Evolutionary conservation across 2,888 invertebrate species (phyloP).

Genomic region (Drosophila maculinotata): DNA sequence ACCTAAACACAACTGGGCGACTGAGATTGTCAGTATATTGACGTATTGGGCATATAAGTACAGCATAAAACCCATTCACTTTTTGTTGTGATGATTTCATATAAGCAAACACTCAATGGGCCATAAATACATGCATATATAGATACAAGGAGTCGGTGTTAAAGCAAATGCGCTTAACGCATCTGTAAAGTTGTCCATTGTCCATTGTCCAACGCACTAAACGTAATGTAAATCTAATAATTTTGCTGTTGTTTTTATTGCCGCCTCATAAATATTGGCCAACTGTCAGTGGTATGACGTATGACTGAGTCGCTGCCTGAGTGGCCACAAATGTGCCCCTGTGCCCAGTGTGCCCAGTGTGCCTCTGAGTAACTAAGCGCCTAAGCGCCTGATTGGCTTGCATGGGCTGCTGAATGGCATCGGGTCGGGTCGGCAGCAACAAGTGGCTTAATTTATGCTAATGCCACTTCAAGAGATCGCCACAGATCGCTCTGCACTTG

Average conservation of each 20-base stretch:
- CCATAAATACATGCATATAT: constrained; percentile 68
- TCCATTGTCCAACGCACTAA: constrained; percentile 50
- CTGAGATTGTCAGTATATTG: constrained; percentile 38
- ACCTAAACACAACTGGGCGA: constrained; percentile 10
- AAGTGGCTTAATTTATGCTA: constrained; percentile 80
- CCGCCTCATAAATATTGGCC: constrained; percentile 61
- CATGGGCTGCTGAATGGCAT: constrained; percentile 53
- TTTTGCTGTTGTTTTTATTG: constrained; percentile 36
- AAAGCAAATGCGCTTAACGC: constrained; percentile 70
- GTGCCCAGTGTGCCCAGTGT: no score
- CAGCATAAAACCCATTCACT: constrained; percentile 78
- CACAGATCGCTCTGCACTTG: constrained; percentile 40
- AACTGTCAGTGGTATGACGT: constrained; percentile 68
- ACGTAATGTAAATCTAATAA: constrained; percentile 27
- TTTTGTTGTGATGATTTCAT: constrained; percentile 69
- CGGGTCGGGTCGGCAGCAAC: constrained; percentile 39
- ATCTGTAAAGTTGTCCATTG: constrained; percentile 53
- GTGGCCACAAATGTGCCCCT: no score
- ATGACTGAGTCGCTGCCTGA: constrained; percentile 31
- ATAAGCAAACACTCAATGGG: constrained; percentile 50
- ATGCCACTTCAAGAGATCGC: constrained; percentile 53
- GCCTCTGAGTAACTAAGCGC: not conserved
- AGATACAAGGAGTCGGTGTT: constrained; percentile 28
- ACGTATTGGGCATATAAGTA: constrained; percentile 54
- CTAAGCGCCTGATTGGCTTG: constrained; percentile 65